Conservation (phyloP, 2,888 invertebrate genomes). For the Desoria tigrina region DNA sequence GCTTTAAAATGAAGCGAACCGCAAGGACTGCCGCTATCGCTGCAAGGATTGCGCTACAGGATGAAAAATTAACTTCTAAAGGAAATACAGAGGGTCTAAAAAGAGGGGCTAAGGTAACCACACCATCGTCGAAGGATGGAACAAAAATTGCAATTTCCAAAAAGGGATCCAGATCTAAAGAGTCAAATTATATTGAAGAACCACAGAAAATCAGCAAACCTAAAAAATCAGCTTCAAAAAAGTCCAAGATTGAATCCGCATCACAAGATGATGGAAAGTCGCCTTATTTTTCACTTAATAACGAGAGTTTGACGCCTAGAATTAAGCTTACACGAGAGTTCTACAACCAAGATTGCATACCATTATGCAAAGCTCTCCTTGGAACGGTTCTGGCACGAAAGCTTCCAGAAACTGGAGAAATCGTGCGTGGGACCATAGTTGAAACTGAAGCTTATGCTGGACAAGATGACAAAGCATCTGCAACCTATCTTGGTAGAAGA, state of each 20-base stretch:
- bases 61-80: too few species aligned
- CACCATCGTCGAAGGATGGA: too few species aligned
- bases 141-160: too few species aligned
- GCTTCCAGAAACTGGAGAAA: conserved; percentile 58
- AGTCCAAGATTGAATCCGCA: not conserved
- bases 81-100: too few species aligned
- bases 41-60: too few species aligned
- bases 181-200: too few species aligned
- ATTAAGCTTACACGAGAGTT: conserved; percentile 54
- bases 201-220: not conserved
- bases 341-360: conserved; percentile 59
- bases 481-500: conserved; percentile 63
- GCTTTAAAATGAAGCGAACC: too few species aligned
- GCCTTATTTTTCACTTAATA: not conserved
- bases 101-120: too few species aligned
- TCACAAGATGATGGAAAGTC: not conserved
- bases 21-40: too few species aligned
- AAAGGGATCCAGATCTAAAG: too few species aligned
- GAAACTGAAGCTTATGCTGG: conserved; percentile 75
- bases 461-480: conserved; percentile 67
- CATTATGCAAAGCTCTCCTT: conserved; percentile 64
- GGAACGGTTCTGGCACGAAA: conserved; percentile 66
- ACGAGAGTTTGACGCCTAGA: not conserved
- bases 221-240: not conserved
- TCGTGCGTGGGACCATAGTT: conserved; percentile 67